These are phyloP conservation scores for Protomyctophum bolini DNA, from an alignment of 2,113 vertebrate genomes.

Conservation along the genomic window DNA sequence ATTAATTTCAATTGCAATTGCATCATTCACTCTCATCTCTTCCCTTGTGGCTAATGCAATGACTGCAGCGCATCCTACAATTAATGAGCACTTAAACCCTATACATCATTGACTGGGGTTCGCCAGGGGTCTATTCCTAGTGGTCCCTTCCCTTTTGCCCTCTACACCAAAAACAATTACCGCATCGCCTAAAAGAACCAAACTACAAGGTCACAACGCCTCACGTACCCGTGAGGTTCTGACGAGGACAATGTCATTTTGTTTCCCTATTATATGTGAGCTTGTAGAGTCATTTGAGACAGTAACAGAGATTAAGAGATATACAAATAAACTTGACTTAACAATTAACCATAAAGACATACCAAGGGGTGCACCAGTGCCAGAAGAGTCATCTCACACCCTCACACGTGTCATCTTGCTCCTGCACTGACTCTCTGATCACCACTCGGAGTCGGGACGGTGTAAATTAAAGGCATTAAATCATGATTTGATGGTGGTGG, in stretches of 20 bases:
- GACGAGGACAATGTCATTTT: too few relatives aligned
- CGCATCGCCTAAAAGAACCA: too few relatives aligned
- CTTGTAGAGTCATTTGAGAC: conserved; percentile 17
- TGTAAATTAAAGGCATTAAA: conserved; percentile 97
- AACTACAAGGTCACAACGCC: too few relatives aligned
- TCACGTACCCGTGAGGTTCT: too few relatives aligned
- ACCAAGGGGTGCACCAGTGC: background rate
- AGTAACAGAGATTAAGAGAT: background rate
- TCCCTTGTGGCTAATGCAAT: conserved; percentile 38
- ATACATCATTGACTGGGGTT: too few relatives aligned
- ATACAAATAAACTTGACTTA: conserved; percentile 23
- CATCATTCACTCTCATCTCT: conserved; percentile 39
- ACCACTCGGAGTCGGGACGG: conserved; percentile 82
- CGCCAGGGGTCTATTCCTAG: too few relatives aligned
- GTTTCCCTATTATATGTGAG: conserved; percentile 13
- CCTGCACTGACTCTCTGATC: conserved; percentile 73
- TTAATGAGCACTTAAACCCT: too few relatives aligned
- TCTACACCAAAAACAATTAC: too few relatives aligned
- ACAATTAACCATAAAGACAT: conserved; percentile 12
- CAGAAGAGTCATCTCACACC: conserved; percentile 21
- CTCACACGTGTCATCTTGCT: conserved; percentile 53
- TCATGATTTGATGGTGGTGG: conserved; percentile 81
- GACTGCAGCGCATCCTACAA: background rate
- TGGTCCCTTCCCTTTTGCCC: too few relatives aligned
- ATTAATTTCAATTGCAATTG: conserved; percentile 63